Evolutionary conservation across 23 tunicate genomes (phyloP).

Genomic region (Oikopleura dioica): DNA sequence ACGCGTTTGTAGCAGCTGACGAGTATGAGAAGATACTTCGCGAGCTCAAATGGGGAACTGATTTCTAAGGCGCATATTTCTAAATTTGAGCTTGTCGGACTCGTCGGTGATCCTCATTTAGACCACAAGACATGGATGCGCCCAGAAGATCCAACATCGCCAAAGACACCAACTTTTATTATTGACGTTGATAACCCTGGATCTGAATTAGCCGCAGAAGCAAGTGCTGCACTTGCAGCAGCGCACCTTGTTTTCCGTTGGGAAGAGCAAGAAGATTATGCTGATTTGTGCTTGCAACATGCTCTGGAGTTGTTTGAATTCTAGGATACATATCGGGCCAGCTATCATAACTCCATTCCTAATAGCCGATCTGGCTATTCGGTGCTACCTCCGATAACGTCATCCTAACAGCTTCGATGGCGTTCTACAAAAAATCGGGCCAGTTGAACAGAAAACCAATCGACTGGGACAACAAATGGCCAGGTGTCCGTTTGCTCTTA

Average conservation of each 20-base stretch:
- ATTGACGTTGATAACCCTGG: slow-evolving; percentile 33
- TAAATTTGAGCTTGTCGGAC: slow-evolving; percentile 2
- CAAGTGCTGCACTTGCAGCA: slow-evolving; percentile 81
- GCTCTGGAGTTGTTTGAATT: slow-evolving; percentile 24
- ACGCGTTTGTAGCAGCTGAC: slow-evolving; percentile 52
- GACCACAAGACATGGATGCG: slow-evolving; percentile 52
- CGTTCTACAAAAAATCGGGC: slow-evolving; percentile 5
- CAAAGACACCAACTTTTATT: slow-evolving; percentile 31
- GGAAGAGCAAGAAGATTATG: slow-evolving; percentile 24
- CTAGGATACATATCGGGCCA: slow-evolving; percentile 19
- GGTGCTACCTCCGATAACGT: slow-evolving; percentile 16
- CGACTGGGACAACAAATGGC: slow-evolving; percentile 62
- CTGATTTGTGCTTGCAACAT: slow-evolving; percentile 20
- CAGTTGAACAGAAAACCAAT: slow-evolving; percentile 17
- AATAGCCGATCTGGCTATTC: slow-evolving; percentile 31
- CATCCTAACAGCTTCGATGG: slow-evolving; percentile 20
- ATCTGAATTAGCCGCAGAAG: slow-evolving; percentile 57
- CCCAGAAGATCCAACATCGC: slow-evolving; percentile 36
- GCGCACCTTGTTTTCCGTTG: slow-evolving; percentile 35
- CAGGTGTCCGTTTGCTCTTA: slow-evolving; percentile 57
- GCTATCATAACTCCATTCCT: slow-evolving; percentile 18
- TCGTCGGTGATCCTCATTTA: slow-evolving; percentile 11
- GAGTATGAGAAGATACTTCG: slow-evolving; percentile 31
- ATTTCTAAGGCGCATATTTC: slow-evolving; percentile 24
- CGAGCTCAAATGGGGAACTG: slow-evolving; percentile 82